phyloP scores from a whole-genome alignment of 2,113 vertebrate genomes.

The Bostrychus sinensis region DNA sequence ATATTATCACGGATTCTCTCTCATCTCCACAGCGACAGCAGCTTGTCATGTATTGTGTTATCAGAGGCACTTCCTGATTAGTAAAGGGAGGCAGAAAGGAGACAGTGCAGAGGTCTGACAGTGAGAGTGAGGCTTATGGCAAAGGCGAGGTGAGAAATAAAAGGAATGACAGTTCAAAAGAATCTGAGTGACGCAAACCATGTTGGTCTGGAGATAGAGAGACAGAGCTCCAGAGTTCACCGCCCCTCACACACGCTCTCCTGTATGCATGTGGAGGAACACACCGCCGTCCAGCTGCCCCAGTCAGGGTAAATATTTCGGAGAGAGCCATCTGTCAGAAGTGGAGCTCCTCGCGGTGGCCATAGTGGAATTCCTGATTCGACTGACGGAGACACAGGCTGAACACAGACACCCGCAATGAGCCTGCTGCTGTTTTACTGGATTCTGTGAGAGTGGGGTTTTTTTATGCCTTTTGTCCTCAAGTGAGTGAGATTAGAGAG shows the following conservation, averaged over 20 bases:
- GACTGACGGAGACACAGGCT: constrained; percentile 35
- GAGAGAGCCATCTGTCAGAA: constrained; percentile 57
- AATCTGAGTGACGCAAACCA: constrained; percentile 54
- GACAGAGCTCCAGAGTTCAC: constrained; percentile 23
- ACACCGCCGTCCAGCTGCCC: constrained; percentile 16
- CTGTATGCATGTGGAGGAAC: not conserved
- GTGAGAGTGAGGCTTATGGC: not conserved
- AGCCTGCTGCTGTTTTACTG: constrained; percentile 21
- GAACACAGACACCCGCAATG: constrained; percentile 46
- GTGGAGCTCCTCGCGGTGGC: constrained; percentile 20
- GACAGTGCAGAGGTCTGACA: constrained; percentile 23
- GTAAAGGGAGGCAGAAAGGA: not conserved
- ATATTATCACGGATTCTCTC: not conserved
- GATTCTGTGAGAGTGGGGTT: not conserved
- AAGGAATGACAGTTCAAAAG: constrained; percentile 61
- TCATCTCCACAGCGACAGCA: not conserved
- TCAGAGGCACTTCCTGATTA: not conserved
- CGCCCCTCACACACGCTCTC: not conserved
- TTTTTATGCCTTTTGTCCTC: not conserved
- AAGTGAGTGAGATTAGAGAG: not conserved
- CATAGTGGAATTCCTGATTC: constrained; percentile 18
- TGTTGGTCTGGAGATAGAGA: constrained; percentile 39
- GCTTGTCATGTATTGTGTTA: not conserved
- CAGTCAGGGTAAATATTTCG: constrained; percentile 48
- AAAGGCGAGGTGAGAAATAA: constrained; percentile 38